These are phyloP conservation scores for Cotesia chilonis DNA, from an alignment of 1,140 invertebrate genomes.

Conservation along the genomic window DNA sequence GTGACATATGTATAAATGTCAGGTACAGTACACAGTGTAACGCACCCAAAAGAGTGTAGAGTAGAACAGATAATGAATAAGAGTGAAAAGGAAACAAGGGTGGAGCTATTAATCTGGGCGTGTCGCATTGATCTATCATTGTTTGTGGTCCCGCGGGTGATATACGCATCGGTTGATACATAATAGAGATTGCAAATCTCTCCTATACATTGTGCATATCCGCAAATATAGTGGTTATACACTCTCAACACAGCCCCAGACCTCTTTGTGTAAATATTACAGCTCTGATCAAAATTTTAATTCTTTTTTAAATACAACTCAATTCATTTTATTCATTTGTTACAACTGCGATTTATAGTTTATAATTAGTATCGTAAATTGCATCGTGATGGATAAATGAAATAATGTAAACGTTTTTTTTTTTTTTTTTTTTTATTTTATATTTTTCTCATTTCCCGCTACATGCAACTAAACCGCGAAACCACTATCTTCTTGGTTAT, in stretches of 20 bases:
- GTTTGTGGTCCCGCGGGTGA: conserved; percentile 39
- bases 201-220: not conserved
- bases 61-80: conserved; percentile 1
- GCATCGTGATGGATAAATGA: not conserved
- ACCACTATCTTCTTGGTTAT: conserved; percentile 33
- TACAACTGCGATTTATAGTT: too few relatives aligned
- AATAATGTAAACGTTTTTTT: not conserved
- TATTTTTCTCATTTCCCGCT: conserved; percentile 20
- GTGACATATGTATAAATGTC: conserved; percentile 19
- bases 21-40: conserved; percentile 6
- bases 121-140: conserved; percentile 52
- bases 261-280: not conserved
- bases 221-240: not conserved
- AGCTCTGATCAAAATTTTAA: not conserved
- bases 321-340: not conserved
- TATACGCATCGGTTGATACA: conserved; percentile 47
- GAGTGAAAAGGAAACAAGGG: conserved; percentile 7
- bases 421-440: not conserved
- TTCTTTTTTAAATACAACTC: not conserved
- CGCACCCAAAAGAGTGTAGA: not conserved
- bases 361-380: not conserved
- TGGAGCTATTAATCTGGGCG: conserved; percentile 48
- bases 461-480: conserved; percentile 18
- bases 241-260: not conserved
- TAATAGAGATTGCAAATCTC: conserved; percentile 45